Evolutionary conservation across 2,113 vertebrate genomes (phyloP).

Genomic region (Myrmophylax atrothorax): DNA sequence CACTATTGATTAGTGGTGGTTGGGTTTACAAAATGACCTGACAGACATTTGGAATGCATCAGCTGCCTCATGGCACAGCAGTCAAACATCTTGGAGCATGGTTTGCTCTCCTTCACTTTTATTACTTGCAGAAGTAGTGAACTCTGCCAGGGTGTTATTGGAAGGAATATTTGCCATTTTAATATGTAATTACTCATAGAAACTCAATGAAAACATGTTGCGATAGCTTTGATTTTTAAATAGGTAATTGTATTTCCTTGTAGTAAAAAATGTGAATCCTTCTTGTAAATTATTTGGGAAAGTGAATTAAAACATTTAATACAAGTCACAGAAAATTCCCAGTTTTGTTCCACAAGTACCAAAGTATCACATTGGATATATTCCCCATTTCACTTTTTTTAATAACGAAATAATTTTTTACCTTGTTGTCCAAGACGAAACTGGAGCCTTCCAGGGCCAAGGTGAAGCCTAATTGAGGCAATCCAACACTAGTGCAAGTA

Average conservation of each 20-base stretch:
- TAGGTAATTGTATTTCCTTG: not conserved
- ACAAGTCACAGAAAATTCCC: not conserved
- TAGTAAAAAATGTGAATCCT: not conserved
- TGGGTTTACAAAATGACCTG: slow-evolving; percentile 35
- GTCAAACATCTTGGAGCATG: slow-evolving; percentile 24
- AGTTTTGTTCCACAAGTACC: not conserved
- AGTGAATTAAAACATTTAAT: not conserved
- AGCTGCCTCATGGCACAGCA: not conserved
- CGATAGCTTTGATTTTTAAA: slow-evolving; percentile 15
- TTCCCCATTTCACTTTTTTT: not conserved
- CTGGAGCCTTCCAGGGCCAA: not conserved
- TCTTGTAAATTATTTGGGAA: not conserved
- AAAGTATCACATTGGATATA: not conserved
- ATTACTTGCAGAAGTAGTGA: slow-evolving; percentile 38
- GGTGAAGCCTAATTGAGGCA: not conserved
- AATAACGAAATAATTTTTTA: not conserved
- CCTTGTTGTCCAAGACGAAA: not conserved
- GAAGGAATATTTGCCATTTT: slow-evolving; percentile 53
- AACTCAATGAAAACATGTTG: not conserved
- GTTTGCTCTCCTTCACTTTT: slow-evolving; percentile 25
- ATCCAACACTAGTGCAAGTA: not conserved
- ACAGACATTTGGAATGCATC: slow-evolving; percentile 44
- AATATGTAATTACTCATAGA: not conserved
- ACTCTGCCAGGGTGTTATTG: slow-evolving; percentile 52
- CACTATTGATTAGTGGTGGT: slow-evolving; percentile 4